Evolutionary conservation across 2,797 vertebrate species (phyloP).

Genomic region (Danio choprae): DNA sequence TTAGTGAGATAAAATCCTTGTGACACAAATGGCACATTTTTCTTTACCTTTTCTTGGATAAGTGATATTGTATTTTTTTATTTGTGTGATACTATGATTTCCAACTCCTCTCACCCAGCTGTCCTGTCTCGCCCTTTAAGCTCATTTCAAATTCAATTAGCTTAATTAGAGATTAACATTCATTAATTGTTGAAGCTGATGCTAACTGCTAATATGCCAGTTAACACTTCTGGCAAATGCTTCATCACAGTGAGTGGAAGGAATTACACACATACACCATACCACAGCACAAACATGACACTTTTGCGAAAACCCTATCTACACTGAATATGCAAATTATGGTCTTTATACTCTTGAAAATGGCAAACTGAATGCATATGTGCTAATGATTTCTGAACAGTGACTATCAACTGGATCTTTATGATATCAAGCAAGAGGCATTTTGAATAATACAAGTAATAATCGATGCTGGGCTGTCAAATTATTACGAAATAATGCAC

Average conservation of each 20-base stretch:
- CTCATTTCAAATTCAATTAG: slow-evolving; percentile 92
- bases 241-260: slow-evolving; percentile 91
- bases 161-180: slow-evolving; percentile 99
- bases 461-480: no score
- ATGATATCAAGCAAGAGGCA: neutral
- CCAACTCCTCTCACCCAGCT: slow-evolving; percentile 73
- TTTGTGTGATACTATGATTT: slow-evolving; percentile 42
- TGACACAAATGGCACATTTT: neutral
- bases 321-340: slow-evolving; percentile 2
- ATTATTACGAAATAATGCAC: no score
- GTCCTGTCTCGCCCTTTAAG: slow-evolving; percentile 89
- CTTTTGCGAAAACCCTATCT: slow-evolving; percentile 11
- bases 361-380: neutral
- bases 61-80: slow-evolving; percentile 8
- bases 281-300: slow-evolving; percentile 22
- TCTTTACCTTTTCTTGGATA: neutral
- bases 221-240: slow-evolving; percentile 88
- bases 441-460: neutral
- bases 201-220: slow-evolving; percentile 97
- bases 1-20: neutral
- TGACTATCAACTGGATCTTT: neutral
- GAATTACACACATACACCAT: slow-evolving; percentile 40
- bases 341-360: neutral
- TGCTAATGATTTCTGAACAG: neutral
- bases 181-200: slow-evolving; percentile 97